phyloP scores from a whole-genome alignment of 2,113 vertebrate genomes.

The Ailuropoda melanoleuca region DNA sequence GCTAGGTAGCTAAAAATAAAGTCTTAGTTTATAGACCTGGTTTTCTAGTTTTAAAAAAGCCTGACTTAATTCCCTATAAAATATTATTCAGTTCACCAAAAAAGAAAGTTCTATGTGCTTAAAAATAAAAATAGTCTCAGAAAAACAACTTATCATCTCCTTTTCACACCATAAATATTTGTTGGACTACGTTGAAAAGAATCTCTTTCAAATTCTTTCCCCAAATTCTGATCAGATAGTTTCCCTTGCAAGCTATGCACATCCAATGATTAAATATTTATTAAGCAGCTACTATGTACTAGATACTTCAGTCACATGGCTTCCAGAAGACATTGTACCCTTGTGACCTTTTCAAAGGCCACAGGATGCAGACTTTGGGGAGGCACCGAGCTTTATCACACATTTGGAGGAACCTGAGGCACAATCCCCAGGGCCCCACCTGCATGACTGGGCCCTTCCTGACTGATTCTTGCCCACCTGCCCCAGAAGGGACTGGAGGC shows the following conservation, averaged over 20 bases:
- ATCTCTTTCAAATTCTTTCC: conserved; percentile 12
- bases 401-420: background rate
- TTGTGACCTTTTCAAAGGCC: background rate
- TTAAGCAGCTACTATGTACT: background rate
- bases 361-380: background rate
- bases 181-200: background rate
- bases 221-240: background rate
- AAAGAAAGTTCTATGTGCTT: background rate
- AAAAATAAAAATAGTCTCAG: background rate
- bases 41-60: background rate
- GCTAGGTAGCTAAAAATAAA: background rate
- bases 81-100: background rate
- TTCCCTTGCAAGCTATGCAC: background rate
- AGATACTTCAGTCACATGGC: background rate
- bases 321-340: background rate
- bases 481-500: background rate
- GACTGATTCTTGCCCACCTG: background rate
- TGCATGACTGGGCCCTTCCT: background rate
- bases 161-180: background rate
- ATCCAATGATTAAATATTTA: background rate
- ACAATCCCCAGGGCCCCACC: background rate
- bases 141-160: background rate
- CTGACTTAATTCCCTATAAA: background rate
- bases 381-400: background rate
- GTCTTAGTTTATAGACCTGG: background rate